Percentiles rank a stretch among this genome's conserved stretches.
phyloP scores from a whole-genome alignment of 1,140 invertebrate species.

The Zophobas morio region DNA sequence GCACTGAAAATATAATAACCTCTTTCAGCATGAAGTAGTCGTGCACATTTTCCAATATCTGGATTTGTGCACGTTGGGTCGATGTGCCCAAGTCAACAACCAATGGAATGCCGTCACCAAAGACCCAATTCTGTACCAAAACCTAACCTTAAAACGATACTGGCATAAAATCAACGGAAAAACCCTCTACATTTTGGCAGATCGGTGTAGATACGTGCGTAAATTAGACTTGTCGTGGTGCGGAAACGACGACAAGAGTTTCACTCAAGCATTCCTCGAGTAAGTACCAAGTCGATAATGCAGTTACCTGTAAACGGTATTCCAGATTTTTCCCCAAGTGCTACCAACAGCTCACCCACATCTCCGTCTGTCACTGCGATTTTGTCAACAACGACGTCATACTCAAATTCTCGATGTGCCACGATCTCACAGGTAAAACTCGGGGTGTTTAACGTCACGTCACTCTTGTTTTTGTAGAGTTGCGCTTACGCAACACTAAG shows the following conservation, averaged over 20 bases:
- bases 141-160: conserved; percentile 82
- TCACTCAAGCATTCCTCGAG: conserved; percentile 69
- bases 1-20: not conserved
- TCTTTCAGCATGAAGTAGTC: conserved; percentile 71
- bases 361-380: conserved; percentile 61
- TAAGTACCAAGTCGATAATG: conserved; percentile 66
- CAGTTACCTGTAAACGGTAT: conserved; percentile 53
- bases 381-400: conserved; percentile 57
- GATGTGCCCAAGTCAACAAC: conserved; percentile 82
- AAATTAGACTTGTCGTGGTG: conserved; percentile 91
- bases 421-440: conserved; percentile 56
- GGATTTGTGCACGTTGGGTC: conserved; percentile 83
- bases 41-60: conserved; percentile 83
- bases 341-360: conserved; percentile 68
- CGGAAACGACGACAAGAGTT: conserved; percentile 77
- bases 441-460: conserved; percentile 44
- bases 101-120: conserved; percentile 82
- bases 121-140: conserved; percentile 83
- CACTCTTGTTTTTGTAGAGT: conserved; percentile 69
- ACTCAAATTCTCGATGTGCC: conserved; percentile 55
- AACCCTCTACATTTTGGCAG: conserved; percentile 69
- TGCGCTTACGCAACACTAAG: conserved; percentile 77
- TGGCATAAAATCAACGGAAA: conserved; percentile 70
- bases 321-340: conserved; percentile 78
- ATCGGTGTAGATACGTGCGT: conserved; percentile 79